Percentiles rank a stretch among this genome's conserved stretches.
Conservation (phyloP, 92 coral and sea anemone species). For the Ricordea florida region DNA sequence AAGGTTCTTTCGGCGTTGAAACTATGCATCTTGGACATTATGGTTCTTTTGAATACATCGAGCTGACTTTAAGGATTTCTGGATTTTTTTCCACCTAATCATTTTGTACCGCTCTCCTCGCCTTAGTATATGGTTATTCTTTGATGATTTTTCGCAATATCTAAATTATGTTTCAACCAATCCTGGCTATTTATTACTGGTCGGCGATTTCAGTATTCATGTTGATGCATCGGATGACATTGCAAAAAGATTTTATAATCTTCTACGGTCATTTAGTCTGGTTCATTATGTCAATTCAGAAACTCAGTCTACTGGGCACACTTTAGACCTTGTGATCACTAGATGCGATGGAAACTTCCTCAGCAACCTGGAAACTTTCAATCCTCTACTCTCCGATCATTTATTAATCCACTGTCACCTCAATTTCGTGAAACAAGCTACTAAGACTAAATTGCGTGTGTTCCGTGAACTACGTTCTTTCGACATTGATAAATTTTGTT, state of each 20-base stretch:
- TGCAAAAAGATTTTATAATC: slow-evolving; percentile 17
- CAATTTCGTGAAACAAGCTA: too few relatives aligned
- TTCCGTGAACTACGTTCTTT: background rate
- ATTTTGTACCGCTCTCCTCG: background rate
- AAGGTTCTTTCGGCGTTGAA: too few relatives aligned
- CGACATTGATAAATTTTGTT: too few relatives aligned
- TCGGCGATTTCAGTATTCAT: slow-evolving; percentile 2
- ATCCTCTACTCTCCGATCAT: slow-evolving; percentile 34
- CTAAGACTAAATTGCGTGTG: background rate
- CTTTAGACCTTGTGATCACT: slow-evolving; percentile 26
- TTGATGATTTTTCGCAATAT: slow-evolving; percentile 15
- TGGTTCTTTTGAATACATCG: too few relatives aligned
- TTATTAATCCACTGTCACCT: too few relatives aligned
- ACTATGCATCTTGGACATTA: too few relatives aligned
- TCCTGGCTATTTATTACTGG: slow-evolving; percentile 10
- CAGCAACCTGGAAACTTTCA: background rate
- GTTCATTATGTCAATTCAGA: slow-evolving; percentile 22
- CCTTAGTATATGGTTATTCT: slow-evolving; percentile 16
- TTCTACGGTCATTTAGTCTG: slow-evolving; percentile 24
- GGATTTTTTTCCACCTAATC: too few relatives aligned
- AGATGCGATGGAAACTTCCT: slow-evolving; percentile 17
- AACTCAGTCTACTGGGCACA: slow-evolving; percentile 23
- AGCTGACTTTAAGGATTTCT: too few relatives aligned
- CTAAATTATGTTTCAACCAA: slow-evolving; percentile 5
- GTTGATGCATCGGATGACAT: slow-evolving; percentile 8